Base-by-base conservation (phyloP, 2,113 vertebrate species). In the Sinocyclocheilus anophthalmus region DNA sequence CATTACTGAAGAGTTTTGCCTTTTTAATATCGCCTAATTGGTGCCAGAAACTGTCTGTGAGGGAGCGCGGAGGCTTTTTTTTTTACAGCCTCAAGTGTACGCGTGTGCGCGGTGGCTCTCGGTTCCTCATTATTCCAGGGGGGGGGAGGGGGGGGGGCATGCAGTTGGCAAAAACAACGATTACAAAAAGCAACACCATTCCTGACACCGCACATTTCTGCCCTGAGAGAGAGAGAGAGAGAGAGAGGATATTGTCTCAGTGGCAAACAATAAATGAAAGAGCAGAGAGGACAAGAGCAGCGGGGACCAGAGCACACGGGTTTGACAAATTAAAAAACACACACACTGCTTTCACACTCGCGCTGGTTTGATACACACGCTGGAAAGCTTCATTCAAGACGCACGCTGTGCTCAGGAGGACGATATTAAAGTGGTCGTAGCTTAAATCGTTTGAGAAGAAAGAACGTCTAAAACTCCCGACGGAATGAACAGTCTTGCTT, bases 1-100 rank as follows among this genome's bases (percentile, higher is more conserved):
- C 92, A 93, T 94, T 95, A 94, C 91, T 87, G 91, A 89, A 91
- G 92, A 90, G 53, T 83, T 89, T 80, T 53, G 87, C 87, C 86
- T 88, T 93, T 91, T 91, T 91, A 90, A 88, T 90, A 94, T 84
- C 37, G 77, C 85, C 94, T 95, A 95, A 95, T 94, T 95, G 94
- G 93, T 88, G 88, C 92, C 75, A 90, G 92, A 93, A 94, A 94
- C 93, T 90, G 88, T 89, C 91, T 93, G 93, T 93, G 92, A 93
- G 94, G 92, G 87, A 82, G 91, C 88, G 87, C 92, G 92, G 91
- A 87, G 88, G 89, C 88, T 67, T 88, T 90, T 93, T 91, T 91
- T 72, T 77, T 77, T 30, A 33, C 48, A 92, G 93, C 55, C 22
- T 42, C 20, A 1, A 61, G 76, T 39, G 33, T 73, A 16, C 30